Conservation (phyloP, 2,113 vertebrate species). For the Colinus virginianus region DNA sequence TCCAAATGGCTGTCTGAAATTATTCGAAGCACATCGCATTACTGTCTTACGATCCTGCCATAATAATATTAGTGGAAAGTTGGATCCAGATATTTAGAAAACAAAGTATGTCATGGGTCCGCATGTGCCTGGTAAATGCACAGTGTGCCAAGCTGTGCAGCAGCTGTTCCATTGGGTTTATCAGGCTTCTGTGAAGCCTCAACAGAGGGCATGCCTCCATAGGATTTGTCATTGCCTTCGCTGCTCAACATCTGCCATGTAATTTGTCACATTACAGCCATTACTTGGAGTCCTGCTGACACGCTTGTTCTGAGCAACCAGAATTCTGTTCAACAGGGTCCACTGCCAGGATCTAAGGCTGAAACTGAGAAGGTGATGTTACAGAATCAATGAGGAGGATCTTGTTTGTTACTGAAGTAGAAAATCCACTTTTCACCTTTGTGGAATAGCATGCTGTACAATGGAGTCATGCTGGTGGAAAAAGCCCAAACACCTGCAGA, state of each 20-base stretch:
- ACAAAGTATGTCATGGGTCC: background rate
- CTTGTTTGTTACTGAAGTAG: background rate
- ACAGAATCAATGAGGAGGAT: background rate
- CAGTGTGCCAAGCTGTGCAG: background rate
- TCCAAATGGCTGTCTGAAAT: background rate
- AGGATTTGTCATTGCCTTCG: background rate
- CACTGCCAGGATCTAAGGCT: background rate
- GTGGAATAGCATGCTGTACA: background rate
- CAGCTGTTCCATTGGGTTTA: background rate
- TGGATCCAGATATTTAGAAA: constrained; percentile 17
- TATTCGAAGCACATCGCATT: background rate
- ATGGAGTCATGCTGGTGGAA: background rate
- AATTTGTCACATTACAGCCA: background rate
- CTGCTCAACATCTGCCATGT: background rate
- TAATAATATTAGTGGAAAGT: background rate
- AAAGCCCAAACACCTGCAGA: background rate
- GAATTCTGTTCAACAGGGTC: background rate
- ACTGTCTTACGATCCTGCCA: background rate
- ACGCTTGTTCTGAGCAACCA: background rate
- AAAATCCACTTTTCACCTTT: background rate
- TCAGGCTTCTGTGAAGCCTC: background rate
- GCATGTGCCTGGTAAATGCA: background rate
- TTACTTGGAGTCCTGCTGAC: background rate
- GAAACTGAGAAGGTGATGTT: background rate
- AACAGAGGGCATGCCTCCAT: background rate